These are phyloP conservation scores for Prionace glauca DNA, from an alignment of 2,797 vertebrate species.

Conservation along the genomic window DNA sequence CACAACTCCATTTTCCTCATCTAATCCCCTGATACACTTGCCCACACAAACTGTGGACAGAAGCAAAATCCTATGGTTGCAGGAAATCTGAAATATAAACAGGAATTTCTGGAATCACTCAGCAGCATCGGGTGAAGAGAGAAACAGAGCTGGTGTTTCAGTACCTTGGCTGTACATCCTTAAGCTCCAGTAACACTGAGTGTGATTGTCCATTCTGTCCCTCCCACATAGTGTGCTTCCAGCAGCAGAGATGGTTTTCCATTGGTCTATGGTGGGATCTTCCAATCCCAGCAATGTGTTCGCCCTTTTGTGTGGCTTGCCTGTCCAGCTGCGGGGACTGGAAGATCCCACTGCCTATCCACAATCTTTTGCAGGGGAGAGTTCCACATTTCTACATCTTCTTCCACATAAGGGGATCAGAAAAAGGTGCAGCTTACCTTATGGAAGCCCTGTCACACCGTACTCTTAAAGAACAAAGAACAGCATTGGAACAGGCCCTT, in stretches of 20 bases:
- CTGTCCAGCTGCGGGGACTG: too few species aligned
- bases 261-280: too few species aligned
- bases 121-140: background rate
- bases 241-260: too few species aligned
- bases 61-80: background rate
- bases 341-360: background rate
- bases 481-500: too few species aligned
- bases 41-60: background rate
- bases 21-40: background rate
- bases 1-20: background rate
- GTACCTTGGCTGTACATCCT: too few species aligned
- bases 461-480: too few species aligned
- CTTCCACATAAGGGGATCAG: background rate
- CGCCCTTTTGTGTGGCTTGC: too few species aligned
- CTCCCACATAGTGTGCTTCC: too few species aligned
- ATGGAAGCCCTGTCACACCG: background rate
- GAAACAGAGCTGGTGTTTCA: background rate
- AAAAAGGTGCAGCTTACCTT: background rate
- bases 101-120: background rate
- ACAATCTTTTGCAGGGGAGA: background rate
- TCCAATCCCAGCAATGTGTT: too few species aligned
- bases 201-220: too few species aligned
- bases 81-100: background rate
- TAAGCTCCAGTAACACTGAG: background rate
- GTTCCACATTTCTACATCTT: background rate